Percentiles rank a stretch among this genome's conserved stretches.
Conservation (phyloP, 2,113 vertebrate genomes). For the Amphiprion percula region DNA sequence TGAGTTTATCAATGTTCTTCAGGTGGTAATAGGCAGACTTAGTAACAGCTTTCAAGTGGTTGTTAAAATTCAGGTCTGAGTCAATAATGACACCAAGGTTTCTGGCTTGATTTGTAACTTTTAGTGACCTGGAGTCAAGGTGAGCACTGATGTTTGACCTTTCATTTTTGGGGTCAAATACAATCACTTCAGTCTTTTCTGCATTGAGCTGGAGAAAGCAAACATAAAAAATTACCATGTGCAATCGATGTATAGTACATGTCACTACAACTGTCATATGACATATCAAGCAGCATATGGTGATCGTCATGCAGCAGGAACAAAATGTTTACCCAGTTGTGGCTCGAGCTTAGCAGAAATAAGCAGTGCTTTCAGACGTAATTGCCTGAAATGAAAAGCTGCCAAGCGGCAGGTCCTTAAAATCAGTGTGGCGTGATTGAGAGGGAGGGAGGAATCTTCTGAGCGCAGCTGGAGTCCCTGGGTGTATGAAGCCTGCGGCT, state of each 20-base stretch:
- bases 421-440: conserved; percentile 76
- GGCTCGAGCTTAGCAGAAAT: conserved; percentile 56
- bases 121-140: too few relatives aligned
- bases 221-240: background rate
- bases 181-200: too few relatives aligned
- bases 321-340: conserved; percentile 63
- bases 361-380: conserved; percentile 59
- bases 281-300: conserved; percentile 7
- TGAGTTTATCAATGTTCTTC: too few relatives aligned
- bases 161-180: too few relatives aligned
- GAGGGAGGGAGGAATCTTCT: conserved; percentile 68
- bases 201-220: too few relatives aligned
- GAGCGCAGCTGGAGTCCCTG: conserved; percentile 68
- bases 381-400: conserved; percentile 78
- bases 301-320: conserved; percentile 47
- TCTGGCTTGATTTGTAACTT: too few relatives aligned
- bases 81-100: too few relatives aligned
- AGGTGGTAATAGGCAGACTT: too few relatives aligned
- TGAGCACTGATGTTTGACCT: too few relatives aligned
- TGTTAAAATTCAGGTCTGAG: too few relatives aligned
- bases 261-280: background rate
- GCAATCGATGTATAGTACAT: background rate
- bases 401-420: conserved; percentile 72
- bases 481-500: conserved; percentile 50
- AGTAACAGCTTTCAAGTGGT: too few relatives aligned